Evolutionary conservation across 2,888 invertebrate species (phyloP).

Genomic region (Arctia plantaginis): DNA sequence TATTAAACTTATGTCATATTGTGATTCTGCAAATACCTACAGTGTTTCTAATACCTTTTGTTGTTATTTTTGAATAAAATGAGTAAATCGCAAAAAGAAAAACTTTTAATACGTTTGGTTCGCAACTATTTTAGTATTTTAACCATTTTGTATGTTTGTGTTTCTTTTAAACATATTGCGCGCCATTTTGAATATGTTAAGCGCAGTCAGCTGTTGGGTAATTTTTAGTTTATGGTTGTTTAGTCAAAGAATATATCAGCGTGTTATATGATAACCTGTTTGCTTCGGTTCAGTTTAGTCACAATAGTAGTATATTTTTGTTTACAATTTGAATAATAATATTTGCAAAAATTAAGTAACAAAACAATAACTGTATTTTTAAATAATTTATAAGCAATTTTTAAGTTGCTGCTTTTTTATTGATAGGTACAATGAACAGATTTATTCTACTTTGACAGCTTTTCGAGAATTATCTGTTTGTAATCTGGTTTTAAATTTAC

Average conservation of each 20-base stretch:
- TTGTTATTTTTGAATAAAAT: not conserved
- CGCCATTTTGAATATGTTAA: not conserved
- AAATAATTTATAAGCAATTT: not conserved
- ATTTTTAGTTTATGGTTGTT: not conserved
- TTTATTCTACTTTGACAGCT: too few relatives aligned
- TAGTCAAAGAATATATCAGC: not conserved
- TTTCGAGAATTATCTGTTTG: too few relatives aligned
- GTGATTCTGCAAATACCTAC: not conserved
- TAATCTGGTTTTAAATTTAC: too few relatives aligned
- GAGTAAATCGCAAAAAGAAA: not conserved
- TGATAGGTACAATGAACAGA: not conserved
- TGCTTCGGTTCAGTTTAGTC: too few relatives aligned
- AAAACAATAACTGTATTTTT: too few relatives aligned
- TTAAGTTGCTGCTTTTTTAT: not conserved
- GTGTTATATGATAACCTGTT: not conserved
- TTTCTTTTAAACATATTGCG: too few relatives aligned
- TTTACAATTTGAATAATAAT: too few relatives aligned
- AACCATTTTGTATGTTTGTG: too few relatives aligned
- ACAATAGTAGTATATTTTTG: too few relatives aligned
- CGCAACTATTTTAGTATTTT: not conserved
- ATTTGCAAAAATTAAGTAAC: too few relatives aligned
- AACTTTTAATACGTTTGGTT: not conserved
- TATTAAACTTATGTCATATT: too few relatives aligned
- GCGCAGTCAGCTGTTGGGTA: not conserved
- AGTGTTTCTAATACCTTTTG: not conserved